Conservation (phyloP, 2,113 vertebrate species). For the Elaphurus davidianus region DNA sequence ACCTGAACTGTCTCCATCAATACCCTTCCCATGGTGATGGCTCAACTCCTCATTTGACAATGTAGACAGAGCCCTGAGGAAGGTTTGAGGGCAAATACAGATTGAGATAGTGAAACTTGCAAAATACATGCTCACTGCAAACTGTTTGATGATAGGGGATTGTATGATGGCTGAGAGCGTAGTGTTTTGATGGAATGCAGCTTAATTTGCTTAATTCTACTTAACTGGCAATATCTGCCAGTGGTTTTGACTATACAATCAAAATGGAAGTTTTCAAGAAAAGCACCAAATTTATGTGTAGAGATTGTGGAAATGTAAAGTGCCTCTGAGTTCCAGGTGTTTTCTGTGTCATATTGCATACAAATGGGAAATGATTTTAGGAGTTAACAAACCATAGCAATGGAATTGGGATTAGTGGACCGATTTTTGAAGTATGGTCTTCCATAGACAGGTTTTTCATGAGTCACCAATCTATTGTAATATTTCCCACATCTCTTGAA, state of each 20-base stretch:
- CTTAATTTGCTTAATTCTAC: constrained; percentile 60
- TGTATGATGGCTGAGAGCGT: not conserved
- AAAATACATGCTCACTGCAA: constrained; percentile 54
- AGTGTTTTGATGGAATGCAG: not conserved
- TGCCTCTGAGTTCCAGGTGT: not conserved
- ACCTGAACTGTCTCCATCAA: constrained; percentile 62
- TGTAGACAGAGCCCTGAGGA: constrained; percentile 67
- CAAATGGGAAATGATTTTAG: not conserved
- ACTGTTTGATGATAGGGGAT: constrained; percentile 55
- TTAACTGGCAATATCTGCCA: constrained; percentile 16
- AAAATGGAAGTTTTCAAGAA: constrained; percentile 26
- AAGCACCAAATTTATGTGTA: not conserved
- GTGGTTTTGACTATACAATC: constrained; percentile 45
- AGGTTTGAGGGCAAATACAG: constrained; percentile 67
- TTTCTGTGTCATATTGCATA: not conserved
- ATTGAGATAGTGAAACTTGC: constrained; percentile 61
- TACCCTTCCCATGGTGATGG: not conserved
- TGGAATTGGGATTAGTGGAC: not conserved
- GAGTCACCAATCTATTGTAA: not conserved
- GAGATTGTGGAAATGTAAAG: not conserved
- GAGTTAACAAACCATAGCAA: not conserved
- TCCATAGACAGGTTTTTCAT: not conserved
- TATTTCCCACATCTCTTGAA: not conserved
- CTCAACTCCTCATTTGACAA: constrained; percentile 67
- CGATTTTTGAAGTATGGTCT: not conserved